Base-by-base conservation (phyloP, 2,888 invertebrate species). In the Uropetala carovei region DNA sequence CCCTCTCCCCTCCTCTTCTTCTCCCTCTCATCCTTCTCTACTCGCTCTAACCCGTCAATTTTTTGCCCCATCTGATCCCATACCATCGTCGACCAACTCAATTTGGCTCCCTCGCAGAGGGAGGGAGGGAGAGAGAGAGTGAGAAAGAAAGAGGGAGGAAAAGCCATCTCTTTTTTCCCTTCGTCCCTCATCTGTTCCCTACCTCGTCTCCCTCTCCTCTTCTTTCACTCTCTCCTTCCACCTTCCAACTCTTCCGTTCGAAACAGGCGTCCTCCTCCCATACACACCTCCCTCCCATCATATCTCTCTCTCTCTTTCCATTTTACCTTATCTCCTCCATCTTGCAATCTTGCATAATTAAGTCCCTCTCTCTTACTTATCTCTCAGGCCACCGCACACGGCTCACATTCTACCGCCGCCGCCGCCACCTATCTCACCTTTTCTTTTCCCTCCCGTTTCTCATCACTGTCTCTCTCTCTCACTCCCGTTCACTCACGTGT, bases 11-110 rank as follows among this genome's bases (percentile, higher is more conserved):
- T 18, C 81, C 9, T 43, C 8, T 27, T 13, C n/a, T 10, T 4
- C 82, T 30, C 82, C 43, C 13, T 2, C 30, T n/a, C 43, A 27
- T 18, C 64, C 64, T n/a, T 64, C 82, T 43, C n/a, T 14, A 43
- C 82, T 11, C 18, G 82, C 82, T 82, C 83, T 57, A 83, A 83
- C 83, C 82, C 56, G 83, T 83, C 83, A 83, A 83, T 83, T 83
- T 83, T 83, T 83, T 83, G 83, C 83, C 83, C 83, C 83, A 83
- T 83, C 83, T 83, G 83, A 83, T 83, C 83, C 83, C 83, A 83
- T 83, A 43, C 83, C 83, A 83, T 83, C 56, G 83, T 43, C 83
- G 83, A 83, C 83, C 83, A 83, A 83, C 83, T 83, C 83, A 83
- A 83, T 83, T 83, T 83, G 83, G 83, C 83, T 57, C 57, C 82